Evolutionary conservation across 2,797 vertebrate genomes (phyloP).

Genomic region (Falco novaeseelandiae): DNA sequence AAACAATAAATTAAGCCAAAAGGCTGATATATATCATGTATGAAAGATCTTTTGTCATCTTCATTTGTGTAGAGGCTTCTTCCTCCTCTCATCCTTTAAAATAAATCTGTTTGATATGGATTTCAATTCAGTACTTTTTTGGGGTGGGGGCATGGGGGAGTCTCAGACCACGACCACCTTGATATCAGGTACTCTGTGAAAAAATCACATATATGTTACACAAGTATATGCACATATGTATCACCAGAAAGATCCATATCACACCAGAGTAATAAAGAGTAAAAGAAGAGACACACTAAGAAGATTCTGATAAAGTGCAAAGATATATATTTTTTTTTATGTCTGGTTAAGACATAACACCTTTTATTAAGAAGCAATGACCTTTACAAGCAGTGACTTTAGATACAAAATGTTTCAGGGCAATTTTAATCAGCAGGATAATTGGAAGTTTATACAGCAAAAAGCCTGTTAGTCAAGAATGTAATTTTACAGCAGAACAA

Average conservation of each 20-base stretch:
- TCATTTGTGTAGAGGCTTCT: not conserved
- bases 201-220: not conserved
- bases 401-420: not conserved
- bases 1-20: not conserved
- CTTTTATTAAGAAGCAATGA: not conserved
- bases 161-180: not conserved
- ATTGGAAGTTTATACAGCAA: not conserved
- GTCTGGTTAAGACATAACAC: not conserved
- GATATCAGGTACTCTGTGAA: not conserved
- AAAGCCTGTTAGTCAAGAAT: not conserved
- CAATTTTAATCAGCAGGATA: not conserved
- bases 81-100: not conserved
- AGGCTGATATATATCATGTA: too few species aligned
- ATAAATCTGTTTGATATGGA: not conserved
- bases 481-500: not conserved
- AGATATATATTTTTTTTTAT: fast-evolving
- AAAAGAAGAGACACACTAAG: not conserved
- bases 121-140: not conserved
- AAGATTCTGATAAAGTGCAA: not conserved
- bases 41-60: not conserved
- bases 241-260: not conserved
- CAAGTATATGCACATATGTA: not conserved
- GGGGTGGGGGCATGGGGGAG: not conserved
- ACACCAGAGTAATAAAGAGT: not conserved
- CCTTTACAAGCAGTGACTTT: not conserved